Base-by-base conservation (phyloP, 2,888 invertebrate species). In the Agonopterix subpropinquella region DNA sequence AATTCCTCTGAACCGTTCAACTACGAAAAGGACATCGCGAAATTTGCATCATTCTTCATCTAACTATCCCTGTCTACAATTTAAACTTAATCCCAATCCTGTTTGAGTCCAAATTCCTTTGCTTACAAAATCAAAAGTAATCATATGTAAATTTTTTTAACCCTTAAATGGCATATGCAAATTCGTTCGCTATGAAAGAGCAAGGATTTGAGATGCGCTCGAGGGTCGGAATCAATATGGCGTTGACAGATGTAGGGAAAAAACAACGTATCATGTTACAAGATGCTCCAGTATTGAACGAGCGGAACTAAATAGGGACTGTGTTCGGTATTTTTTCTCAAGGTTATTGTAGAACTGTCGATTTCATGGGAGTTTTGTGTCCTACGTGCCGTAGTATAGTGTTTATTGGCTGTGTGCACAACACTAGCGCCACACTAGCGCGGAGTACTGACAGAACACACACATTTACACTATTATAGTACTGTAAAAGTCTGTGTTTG, bases 151-250 rank as follows among this genome's bases (percentile, higher is more conserved):
- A 74, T 76, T 74, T 70, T 71, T 73, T 71, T 71, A 80, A 77
- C 79, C 82, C 78, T 77, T 73, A 77, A 83, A 84, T 77, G 73
- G 77, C 67, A 70, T 87, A 87, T 87, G 87, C 80, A 84, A 85
- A 86, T 86, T 58, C 39, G 18, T n/a, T 11, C 35, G 36, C 36
- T 11, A 43, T 42, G 36, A 45, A 45, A 41, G 28, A 28, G 28
- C 28, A 28, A 28, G 45, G 48, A 44, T 39, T 43, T 13, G 13
- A 43, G 44, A 44, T 36, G 44, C 44, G 39, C 10, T 49, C 51
- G 61, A 67, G 80, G 84, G 83, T 77, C 67, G 7, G 68, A 67
- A 43, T 80, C 80, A 80, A 79, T 79, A 77, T 67, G 28, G 64
- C 75, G 87, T 65, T 88, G 87, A 88, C 87, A 88, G 87, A 86